Evolutionary conservation across 1,140 invertebrate species (phyloP).

Genomic region (Neoseiulus cucumeris): DNA sequence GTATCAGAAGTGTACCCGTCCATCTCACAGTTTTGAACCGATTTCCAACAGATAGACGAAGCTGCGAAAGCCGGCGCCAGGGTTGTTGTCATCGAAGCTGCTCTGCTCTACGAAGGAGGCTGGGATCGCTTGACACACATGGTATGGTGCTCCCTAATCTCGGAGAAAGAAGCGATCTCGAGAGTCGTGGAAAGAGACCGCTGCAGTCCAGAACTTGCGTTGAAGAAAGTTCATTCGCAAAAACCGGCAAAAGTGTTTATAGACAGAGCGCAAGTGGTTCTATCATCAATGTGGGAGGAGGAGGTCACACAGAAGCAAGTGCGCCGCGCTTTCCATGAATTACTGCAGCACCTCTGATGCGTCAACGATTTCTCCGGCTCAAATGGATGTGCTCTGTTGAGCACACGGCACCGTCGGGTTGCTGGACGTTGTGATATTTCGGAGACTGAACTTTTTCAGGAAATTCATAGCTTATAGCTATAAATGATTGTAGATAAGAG

Average conservation of each 20-base stretch:
- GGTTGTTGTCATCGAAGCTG: slow-evolving; percentile 75
- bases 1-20: too few relatives aligned
- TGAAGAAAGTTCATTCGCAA: slow-evolving; percentile 49
- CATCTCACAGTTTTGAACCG: too few relatives aligned
- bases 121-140: slow-evolving; percentile 70
- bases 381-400: too few relatives aligned
- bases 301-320: slow-evolving; percentile 63
- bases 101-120: slow-evolving; percentile 64
- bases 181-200: slow-evolving; percentile 30
- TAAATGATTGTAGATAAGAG: too few relatives aligned
- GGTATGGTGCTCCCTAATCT: slow-evolving; percentile 71
- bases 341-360: background rate
- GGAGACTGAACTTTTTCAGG: too few relatives aligned
- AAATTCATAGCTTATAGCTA: too few relatives aligned
- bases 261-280: slow-evolving; percentile 54
- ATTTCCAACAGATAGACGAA: slow-evolving; percentile 28
- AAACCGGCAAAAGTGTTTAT: slow-evolving; percentile 54
- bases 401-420: too few relatives aligned
- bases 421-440: too few relatives aligned
- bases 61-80: slow-evolving; percentile 31
- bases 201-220: slow-evolving; percentile 52
- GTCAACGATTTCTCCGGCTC: too few relatives aligned
- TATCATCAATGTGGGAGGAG: slow-evolving; percentile 69
- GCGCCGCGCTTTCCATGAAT: slow-evolving; percentile 27
- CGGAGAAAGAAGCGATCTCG: slow-evolving; percentile 41